Evolutionary conservation across 2,888 invertebrate species (phyloP).

Genomic region (Cantharis flavilabris): DNA sequence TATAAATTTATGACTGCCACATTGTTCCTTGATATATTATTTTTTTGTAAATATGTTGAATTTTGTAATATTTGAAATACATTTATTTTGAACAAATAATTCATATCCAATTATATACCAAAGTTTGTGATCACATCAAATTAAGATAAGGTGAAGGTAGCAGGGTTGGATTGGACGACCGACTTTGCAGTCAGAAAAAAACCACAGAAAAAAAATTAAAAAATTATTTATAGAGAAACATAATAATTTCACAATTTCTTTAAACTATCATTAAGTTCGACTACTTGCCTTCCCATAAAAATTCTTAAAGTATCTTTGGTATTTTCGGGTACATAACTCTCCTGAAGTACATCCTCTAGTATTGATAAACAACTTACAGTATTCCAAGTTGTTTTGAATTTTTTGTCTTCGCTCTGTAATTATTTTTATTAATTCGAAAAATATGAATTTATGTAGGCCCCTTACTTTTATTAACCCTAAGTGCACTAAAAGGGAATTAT

Average conservation of each 20-base stretch:
- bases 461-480: slow-evolving; percentile 74
- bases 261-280: slow-evolving; percentile 9
- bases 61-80: neutral
- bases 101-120: too few species aligned
- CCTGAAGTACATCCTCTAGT: slow-evolving; percentile 59
- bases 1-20: neutral
- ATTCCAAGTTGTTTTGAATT: slow-evolving; percentile 64
- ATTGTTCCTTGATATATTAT: neutral
- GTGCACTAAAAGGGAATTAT: slow-evolving; percentile 68
- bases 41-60: neutral
- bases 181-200: neutral
- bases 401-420: slow-evolving; percentile 71
- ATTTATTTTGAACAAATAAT: neutral
- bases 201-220: neutral
- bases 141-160: too few species aligned
- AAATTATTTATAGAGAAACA: neutral
- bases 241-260: neutral
- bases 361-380: slow-evolving; percentile 65
- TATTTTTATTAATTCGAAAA: slow-evolving; percentile 11
- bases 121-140: too few species aligned
- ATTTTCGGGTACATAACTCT: slow-evolving; percentile 59
- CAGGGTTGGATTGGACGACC: too few species aligned
- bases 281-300: slow-evolving; percentile 57
- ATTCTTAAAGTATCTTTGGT: slow-evolving; percentile 59
- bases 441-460: neutral